phyloP scores from a whole-genome alignment of 92 coral and sea anemone species.

The Palythoa caribaeorum region DNA sequence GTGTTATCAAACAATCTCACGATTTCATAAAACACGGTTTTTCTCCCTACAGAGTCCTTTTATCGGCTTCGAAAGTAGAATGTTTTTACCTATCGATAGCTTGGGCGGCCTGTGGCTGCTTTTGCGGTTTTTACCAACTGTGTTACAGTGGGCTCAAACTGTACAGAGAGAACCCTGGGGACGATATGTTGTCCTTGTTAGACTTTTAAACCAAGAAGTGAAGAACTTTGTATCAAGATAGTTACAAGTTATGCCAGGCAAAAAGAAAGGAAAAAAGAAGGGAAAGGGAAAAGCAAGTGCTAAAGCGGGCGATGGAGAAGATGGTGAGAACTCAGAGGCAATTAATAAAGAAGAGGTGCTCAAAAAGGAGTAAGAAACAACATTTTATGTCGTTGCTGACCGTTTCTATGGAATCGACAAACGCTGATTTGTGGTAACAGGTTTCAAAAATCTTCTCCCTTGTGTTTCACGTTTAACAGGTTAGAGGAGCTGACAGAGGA shows the following conservation, averaged over 20 bases:
- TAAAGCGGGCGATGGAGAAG: slow-evolving; percentile 68
- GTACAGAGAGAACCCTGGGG: neutral
- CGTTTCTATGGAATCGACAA: slow-evolving; percentile 20
- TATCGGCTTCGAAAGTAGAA: too few species aligned
- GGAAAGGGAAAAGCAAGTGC: slow-evolving; percentile 80
- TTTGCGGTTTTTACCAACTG: neutral
- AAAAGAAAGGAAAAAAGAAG: slow-evolving; percentile 92
- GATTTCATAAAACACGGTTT: too few species aligned
- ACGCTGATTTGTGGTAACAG: neutral
- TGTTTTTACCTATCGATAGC: neutral
- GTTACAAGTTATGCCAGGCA: slow-evolving; percentile 81
- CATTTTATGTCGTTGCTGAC: slow-evolving; percentile 7
- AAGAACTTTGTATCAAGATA: neutral
- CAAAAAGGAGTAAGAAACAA: slow-evolving; percentile 78
- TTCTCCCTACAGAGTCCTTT: too few species aligned
- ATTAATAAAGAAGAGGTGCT: slow-evolving; percentile 85
- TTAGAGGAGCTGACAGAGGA: slow-evolving; percentile 83
- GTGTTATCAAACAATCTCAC: too few species aligned
- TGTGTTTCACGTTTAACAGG: slow-evolving; percentile 50
- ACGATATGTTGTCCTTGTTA: neutral
- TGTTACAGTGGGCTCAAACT: neutral
- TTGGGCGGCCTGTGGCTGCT: neutral
- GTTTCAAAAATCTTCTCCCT: neutral
- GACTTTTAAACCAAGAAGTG: neutral
- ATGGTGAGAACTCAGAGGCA: slow-evolving; percentile 67